Base-by-base conservation (phyloP, 2,888 invertebrate genomes). In the Ypsolopha sequella region DNA sequence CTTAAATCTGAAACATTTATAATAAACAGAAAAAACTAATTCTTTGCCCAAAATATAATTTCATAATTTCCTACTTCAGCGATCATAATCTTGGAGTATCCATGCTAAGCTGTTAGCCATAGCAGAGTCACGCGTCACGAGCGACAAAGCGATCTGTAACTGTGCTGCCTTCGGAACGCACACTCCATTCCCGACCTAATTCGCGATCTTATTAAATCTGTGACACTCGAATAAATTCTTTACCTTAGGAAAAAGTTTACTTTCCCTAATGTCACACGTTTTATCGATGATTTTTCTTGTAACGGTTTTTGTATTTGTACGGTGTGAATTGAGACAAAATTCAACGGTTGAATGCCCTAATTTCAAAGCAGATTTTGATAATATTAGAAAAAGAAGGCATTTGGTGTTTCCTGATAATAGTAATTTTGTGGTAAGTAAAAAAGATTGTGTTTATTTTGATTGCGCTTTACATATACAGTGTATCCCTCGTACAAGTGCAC, bases 361-460 rank as follows among this genome's bases (percentile, higher is more conserved):
- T 66, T 67, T 73, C 14, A 85, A 71, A 54, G 68, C 68, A 2
- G 56, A 70, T 7, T 53, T 80, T 6, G 60, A 59, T 13, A 57
- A 60, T 0, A 58, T 77, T 14, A 68, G 86, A 38, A 84, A 77
- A 53, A 64, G 73, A 33, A 65, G 86, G 36, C 72, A 78, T 61
- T 53, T 87, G 52, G 70, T 70, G 1, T 86, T 84, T 59, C 81
- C 82, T 2, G 69, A 76, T 48, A 73, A 72, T 8, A 73, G 71
- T 44, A 58, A 63, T 59, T 47, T 79, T 41, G 69, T 80, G 58
- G 87, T 86, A 62, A 76, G 80, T 78, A 52, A 35, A 46, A 48
- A 53, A 3, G 2, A 24, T 24, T 24, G 24, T 24, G 24, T 24
- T 24, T 24, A 24, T 24, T 24, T 24, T 24, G n/a, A n/a, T n/a